phyloP scores from a whole-genome alignment of 2,797 vertebrate species.

The Orientallactaga sibirica region DNA sequence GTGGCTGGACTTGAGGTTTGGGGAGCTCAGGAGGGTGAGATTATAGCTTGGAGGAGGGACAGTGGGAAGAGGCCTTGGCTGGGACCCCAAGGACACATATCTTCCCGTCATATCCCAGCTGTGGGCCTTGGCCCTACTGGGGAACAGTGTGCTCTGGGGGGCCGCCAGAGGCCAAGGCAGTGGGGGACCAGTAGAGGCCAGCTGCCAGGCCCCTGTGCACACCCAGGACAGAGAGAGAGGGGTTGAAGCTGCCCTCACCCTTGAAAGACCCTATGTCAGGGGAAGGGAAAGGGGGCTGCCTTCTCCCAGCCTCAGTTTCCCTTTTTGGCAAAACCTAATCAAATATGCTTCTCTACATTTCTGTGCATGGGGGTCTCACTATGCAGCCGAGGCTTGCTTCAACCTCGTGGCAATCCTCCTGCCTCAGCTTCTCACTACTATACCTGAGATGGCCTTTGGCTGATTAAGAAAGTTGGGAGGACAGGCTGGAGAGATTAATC shows the following conservation, averaged over 20 bases:
- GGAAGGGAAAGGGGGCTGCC: neutral
- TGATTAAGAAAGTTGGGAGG: neutral
- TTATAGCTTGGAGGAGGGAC: neutral
- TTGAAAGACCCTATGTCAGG: too few relatives aligned
- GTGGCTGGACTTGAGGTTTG: neutral
- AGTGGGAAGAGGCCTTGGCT: neutral
- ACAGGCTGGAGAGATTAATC: too few relatives aligned
- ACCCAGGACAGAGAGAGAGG: too few relatives aligned
- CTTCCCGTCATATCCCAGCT: constrained; percentile 30
- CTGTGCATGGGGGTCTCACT: too few relatives aligned
- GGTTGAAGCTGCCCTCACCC: too few relatives aligned
- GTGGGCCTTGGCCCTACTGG: constrained; percentile 60
- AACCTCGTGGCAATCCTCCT: neutral
- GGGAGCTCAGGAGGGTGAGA: neutral
- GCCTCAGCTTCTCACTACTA: neutral
- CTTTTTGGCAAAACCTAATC: neutral
- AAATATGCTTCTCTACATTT: too few relatives aligned
- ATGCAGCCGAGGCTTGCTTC: neutral
- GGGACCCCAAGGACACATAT: neutral
- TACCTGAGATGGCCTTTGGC: neutral
- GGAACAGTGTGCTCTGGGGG: constrained; percentile 15
- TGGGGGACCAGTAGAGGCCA: neutral
- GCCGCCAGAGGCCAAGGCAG: constrained; percentile 52
- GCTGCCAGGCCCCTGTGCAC: neutral
- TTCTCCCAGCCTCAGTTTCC: neutral